Evolutionary conservation across 2,888 invertebrate species (phyloP).

Genomic region (Scaptomyza polygonia): DNA sequence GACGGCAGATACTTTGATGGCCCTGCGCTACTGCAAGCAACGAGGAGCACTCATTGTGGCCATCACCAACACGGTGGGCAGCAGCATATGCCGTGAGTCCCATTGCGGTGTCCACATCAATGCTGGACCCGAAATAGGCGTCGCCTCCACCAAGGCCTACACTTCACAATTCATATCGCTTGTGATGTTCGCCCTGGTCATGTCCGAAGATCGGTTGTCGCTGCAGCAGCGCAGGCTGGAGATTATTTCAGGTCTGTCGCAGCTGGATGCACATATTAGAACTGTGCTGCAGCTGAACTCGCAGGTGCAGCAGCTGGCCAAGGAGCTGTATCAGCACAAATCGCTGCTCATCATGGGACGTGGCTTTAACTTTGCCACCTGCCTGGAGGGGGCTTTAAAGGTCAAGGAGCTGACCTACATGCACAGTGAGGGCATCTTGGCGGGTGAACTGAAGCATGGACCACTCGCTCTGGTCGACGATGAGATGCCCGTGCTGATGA

Average conservation of each 20-base stretch:
- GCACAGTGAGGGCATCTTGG: conserved; percentile 99
- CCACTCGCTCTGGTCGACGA: conserved; percentile 98
- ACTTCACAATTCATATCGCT: conserved; percentile 99
- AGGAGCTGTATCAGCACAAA: conserved; percentile 96
- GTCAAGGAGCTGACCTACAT: conserved; percentile 99
- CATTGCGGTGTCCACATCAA: conserved; percentile 99
- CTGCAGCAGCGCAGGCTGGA: conserved; percentile 92
- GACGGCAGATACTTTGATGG: conserved; percentile 98
- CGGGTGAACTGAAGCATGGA: conserved; percentile 99
- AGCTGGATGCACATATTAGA: conserved; percentile 93
- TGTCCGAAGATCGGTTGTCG: conserved; percentile 99
- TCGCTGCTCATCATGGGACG: conserved; percentile 98
- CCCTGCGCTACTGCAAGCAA: conserved; percentile 97
- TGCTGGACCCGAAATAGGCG: conserved; percentile 99
- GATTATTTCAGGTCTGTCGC: conserved; percentile 94
- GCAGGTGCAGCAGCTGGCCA: conserved; percentile 93
- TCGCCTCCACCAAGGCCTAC: conserved; percentile 99
- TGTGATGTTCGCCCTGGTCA: conserved; percentile 99
- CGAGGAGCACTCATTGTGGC: conserved; percentile 98
- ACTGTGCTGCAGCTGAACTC: conserved; percentile 94
- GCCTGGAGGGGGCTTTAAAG: conserved; percentile 98
- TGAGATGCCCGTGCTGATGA: conserved; percentile 99
- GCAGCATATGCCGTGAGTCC: conserved; percentile 98
- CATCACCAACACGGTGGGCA: conserved; percentile 99
- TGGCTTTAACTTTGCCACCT: conserved; percentile 99